Percentiles rank a stretch among this genome's conserved stretches.
These are phyloP conservation scores for Omphaloscelis lunosa DNA, from an alignment of 2,888 invertebrate species.

Conservation along the genomic window DNA sequence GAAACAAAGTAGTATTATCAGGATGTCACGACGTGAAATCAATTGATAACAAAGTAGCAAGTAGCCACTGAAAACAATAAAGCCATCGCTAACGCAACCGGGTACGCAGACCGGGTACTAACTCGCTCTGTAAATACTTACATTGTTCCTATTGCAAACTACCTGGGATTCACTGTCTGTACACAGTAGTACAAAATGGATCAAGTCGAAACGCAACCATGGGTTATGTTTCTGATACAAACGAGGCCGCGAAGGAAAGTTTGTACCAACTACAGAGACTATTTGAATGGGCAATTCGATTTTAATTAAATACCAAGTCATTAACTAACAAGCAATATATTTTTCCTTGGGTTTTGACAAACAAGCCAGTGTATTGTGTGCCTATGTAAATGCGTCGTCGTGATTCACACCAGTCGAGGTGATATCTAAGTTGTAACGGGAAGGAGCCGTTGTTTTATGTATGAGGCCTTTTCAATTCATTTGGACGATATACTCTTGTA, in stretches of 20 bases:
- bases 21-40: slow-evolving; percentile 64
- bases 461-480: slow-evolving; percentile 90
- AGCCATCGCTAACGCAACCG: slow-evolving; percentile 56
- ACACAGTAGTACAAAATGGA: slow-evolving; percentile 27
- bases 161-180: slow-evolving; percentile 30
- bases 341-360: slow-evolving; percentile 45
- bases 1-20: slow-evolving; percentile 58
- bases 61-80: slow-evolving; percentile 65
- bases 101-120: slow-evolving; percentile 50
- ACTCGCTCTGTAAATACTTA: slow-evolving; percentile 57
- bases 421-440: slow-evolving; percentile 79
- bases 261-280: slow-evolving; percentile 3
- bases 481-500: slow-evolving; percentile 86
- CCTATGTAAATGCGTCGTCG: slow-evolving; percentile 80
- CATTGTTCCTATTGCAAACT: slow-evolving; percentile 55
- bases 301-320: slow-evolving; percentile 27
- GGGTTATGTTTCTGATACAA: slow-evolving; percentile 16
- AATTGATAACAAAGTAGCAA: slow-evolving; percentile 74
- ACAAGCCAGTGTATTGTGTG: slow-evolving; percentile 57
- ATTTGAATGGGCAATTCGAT: slow-evolving; percentile 18
- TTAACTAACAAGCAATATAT: slow-evolving; percentile 31
- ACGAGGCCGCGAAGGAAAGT: slow-evolving; percentile 15
- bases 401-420: slow-evolving; percentile 80
- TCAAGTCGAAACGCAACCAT: slow-evolving; percentile 13
- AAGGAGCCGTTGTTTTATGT: slow-evolving; percentile 86